Conservation (phyloP, 2,113 vertebrate species). For the Proteles cristata region DNA sequence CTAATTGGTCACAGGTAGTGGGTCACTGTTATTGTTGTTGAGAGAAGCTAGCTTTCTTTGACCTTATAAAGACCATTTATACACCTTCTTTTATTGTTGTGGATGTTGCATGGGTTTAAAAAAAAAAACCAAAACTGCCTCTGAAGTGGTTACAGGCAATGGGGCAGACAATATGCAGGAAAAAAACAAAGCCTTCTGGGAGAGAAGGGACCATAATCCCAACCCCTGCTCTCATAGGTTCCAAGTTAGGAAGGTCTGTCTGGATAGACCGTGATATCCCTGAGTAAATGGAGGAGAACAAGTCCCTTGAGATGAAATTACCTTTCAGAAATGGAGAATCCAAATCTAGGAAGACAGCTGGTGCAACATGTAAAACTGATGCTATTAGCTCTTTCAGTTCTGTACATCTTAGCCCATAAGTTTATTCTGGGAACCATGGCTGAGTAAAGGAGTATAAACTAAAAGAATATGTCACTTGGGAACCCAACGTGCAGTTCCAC, state of each 20-base stretch:
- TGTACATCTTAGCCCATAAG: neutral
- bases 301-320: neutral
- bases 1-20: neutral
- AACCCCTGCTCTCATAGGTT: neutral
- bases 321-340: neutral
- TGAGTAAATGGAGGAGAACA: neutral
- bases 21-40: neutral
- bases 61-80: neutral
- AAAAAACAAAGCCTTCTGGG: neutral
- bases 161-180: neutral
- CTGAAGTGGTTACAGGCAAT: neutral
- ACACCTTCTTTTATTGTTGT: neutral
- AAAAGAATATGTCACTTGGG: neutral
- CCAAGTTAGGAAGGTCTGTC: neutral
- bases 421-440: neutral
- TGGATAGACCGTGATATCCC: neutral
- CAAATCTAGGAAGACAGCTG: neutral
- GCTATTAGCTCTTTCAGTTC: neutral
- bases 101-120: neutral
- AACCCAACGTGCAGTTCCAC: neutral
- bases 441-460: neutral
- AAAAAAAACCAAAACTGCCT: neutral
- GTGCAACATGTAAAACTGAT: neutral
- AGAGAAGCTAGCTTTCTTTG: slow-evolving; percentile 14
- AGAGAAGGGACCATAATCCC: neutral